Percentiles rank a stretch among this genome's conserved stretches.
Conservation (phyloP, 1,140 invertebrate species). For the Drosophila sproati region DNA sequence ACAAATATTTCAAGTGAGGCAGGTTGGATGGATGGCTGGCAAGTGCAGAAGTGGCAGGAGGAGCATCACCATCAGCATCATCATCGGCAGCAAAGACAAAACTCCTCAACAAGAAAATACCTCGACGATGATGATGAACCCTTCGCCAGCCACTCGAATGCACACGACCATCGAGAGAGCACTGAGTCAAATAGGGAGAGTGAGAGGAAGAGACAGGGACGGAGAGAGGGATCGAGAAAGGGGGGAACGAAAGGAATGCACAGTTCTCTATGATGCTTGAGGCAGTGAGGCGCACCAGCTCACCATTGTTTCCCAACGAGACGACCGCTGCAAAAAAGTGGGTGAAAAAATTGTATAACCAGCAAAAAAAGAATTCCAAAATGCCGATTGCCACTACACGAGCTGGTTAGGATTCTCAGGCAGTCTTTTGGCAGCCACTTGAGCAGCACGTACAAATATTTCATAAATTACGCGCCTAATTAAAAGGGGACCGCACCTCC, state of each 20-base stretch:
- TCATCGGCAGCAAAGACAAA: slow-evolving; percentile 61
- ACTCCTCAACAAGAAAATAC: slow-evolving; percentile 77
- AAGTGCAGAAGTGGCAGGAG: slow-evolving; percentile 36
- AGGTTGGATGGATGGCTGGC: slow-evolving; percentile 63
- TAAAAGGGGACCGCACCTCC: slow-evolving; percentile 51
- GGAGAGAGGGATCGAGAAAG: not conserved
- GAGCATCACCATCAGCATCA: slow-evolving; percentile 4
- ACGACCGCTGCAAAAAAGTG: slow-evolving; percentile 61
- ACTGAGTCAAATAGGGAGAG: not conserved
- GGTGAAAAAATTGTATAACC: slow-evolving; percentile 57
- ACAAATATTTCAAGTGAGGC: slow-evolving; percentile 78
- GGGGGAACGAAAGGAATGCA: not conserved
- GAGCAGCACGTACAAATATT: slow-evolving; percentile 73
- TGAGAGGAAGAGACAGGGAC: slow-evolving; percentile 6
- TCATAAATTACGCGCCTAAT: slow-evolving; percentile 80
- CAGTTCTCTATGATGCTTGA: slow-evolving; percentile 55
- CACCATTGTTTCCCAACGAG: slow-evolving; percentile 50
- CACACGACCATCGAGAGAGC: slow-evolving; percentile 41
- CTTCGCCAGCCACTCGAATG: slow-evolving; percentile 71
- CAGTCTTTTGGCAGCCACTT: slow-evolving; percentile 72
- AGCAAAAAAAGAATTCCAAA: slow-evolving; percentile 25
- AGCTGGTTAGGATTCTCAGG: slow-evolving; percentile 47
- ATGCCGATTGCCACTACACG: slow-evolving; percentile 40
- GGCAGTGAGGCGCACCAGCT: slow-evolving; percentile 39
- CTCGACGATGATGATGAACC: slow-evolving; percentile 68